These are phyloP conservation scores for Gymnothorax javanicus DNA, from an alignment of 2,797 vertebrate genomes.

Conservation along the genomic window DNA sequence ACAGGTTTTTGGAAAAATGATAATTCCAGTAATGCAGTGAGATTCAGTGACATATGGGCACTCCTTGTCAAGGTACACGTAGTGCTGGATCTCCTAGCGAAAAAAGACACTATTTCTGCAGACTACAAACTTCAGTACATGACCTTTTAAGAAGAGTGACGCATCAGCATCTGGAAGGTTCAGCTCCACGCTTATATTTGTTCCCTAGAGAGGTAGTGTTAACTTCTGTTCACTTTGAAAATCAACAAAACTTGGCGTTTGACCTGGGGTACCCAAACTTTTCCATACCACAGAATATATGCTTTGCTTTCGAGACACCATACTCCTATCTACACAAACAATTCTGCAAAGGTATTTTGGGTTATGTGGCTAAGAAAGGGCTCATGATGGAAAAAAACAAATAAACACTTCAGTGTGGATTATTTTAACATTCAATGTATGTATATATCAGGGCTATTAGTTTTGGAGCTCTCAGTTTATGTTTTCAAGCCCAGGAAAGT, in stretches of 20 bases:
- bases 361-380: neutral
- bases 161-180: neutral
- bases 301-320: neutral
- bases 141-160: neutral
- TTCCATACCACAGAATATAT: neutral
- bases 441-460: neutral
- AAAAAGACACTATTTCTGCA: neutral
- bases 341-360: neutral
- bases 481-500: neutral
- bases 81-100: too few relatives aligned
- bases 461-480: neutral
- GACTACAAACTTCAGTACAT: neutral
- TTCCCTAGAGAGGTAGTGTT: neutral
- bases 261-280: neutral
- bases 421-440: neutral
- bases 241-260: neutral
- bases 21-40: neutral
- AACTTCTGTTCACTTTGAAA: neutral
- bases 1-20: too few relatives aligned
- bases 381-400: neutral
- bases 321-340: neutral
- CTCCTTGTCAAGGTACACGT: neutral
- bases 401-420: neutral
- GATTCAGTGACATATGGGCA: neutral
- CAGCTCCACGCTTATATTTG: neutral